Evolutionary conservation across 2,113 vertebrate species (phyloP), one percentile per base, ranked within the genome.

Genomic region (Hypanus sabinus): DNA sequence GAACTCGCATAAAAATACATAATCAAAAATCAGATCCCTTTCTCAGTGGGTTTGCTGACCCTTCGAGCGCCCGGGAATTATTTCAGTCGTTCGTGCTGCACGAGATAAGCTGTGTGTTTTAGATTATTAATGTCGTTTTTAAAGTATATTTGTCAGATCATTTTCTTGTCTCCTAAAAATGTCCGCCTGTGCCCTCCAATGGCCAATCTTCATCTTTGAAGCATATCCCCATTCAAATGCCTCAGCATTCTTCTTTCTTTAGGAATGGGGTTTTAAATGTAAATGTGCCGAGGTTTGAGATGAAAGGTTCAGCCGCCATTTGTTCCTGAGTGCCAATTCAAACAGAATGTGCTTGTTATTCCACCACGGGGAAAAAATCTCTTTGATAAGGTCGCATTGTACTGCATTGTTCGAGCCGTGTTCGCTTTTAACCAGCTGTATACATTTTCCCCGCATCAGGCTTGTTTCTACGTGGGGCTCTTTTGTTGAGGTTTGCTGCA

Each of bases 381-480:
- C 96, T 97, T 97, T 96, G 97, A 97, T 97, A 97, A 97, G 97
- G 97, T 97, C 97, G 95, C 95, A 97, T 96, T 97, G 97, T 97
- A 95, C 95, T 94, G 95, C 96, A 97, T 97, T 97, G 97, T 97
- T 96, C 96, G 65, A 94, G 94, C 70, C 95, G 95, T 97, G 97
- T 96, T 96, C 95, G 75, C 96, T 96, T 97, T 97, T 97, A 96
- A 96, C 95, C 79, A 95, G 95, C 96, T 95, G 95, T 93, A 95
- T 95, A 95, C 95, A 96, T 95, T 95, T 96, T 95, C 95, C 96
- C 96, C 95, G 96, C 96, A 97, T 97, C 97, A 94, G 38, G 94
- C 96, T 96, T 96, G 97, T 97, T 95, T 97, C 97, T 96, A 96
- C 95, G 96, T 96, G 96, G 96, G 97, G 96, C 94, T 95, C 96